These are phyloP conservation scores for Spodoptera exigua DNA, from an alignment of 2,888 invertebrate genomes.

Conservation along the genomic window DNA sequence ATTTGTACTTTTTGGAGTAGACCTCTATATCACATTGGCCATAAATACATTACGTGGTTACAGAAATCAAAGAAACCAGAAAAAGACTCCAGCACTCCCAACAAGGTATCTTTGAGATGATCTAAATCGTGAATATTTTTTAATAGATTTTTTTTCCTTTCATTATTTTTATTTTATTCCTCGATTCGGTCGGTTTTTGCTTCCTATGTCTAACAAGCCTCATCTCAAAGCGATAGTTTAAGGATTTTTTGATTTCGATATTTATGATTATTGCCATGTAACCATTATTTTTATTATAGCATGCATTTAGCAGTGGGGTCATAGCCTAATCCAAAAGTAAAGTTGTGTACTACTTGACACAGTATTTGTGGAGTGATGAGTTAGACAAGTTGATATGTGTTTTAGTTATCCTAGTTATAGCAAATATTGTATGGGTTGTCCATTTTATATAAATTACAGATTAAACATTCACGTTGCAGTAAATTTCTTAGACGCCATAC, in stretches of 20 bases:
- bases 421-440: constrained; percentile 28
- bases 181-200: constrained; percentile 55
- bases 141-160: constrained; percentile 56
- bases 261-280: constrained; percentile 59
- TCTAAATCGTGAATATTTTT: constrained; percentile 58
- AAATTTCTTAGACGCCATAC: constrained; percentile 81
- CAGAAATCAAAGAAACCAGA: constrained; percentile 95
- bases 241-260: constrained; percentile 67
- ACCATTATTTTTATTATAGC: constrained; percentile 57
- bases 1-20: constrained; percentile 38
- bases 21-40: constrained; percentile 58
- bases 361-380: constrained; percentile 12
- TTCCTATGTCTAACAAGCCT: constrained; percentile 69
- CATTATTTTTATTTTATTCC: constrained; percentile 60
- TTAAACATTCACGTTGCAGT: constrained; percentile 84
- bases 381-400: constrained; percentile 13
- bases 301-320: constrained; percentile 72
- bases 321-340: constrained; percentile 61
- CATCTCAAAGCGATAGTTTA: constrained; percentile 66
- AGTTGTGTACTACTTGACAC: background rate
- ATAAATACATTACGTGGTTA: constrained; percentile 80
- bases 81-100: constrained; percentile 91
- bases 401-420: constrained; percentile 16
- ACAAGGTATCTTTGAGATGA: constrained; percentile 90
- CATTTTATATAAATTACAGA: constrained; percentile 78